phyloP scores from a whole-genome alignment of 2,113 vertebrate genomes.

The Dicaeum eximium region DNA sequence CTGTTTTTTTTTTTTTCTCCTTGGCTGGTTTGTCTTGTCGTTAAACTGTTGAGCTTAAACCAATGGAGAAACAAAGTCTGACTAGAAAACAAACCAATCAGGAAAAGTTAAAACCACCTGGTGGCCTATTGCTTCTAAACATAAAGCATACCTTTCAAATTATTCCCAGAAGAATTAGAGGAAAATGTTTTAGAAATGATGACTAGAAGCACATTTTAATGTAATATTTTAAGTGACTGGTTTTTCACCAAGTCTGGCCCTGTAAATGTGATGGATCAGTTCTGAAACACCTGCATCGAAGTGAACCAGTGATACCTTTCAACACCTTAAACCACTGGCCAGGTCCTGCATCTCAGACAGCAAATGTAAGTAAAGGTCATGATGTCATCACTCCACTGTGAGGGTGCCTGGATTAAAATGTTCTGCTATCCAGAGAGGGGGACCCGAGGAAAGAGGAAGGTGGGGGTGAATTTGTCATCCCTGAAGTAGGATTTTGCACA shows the following conservation, averaged over 20 bases:
- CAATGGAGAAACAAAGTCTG: neutral
- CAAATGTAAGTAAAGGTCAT: neutral
- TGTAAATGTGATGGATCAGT: conserved; percentile 12
- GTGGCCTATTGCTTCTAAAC: neutral
- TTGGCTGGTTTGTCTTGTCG: neutral
- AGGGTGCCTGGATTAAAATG: conserved; percentile 32
- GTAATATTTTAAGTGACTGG: conserved; percentile 22
- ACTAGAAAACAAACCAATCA: neutral
- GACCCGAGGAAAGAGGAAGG: neutral
- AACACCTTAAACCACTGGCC: neutral
- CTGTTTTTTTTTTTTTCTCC: neutral
- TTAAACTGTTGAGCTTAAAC: neutral
- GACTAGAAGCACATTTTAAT: conserved; percentile 11
- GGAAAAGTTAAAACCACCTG: neutral
- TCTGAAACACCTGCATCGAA: conserved; percentile 34
- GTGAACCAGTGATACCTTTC: conserved; percentile 17
- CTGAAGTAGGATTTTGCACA: conserved; percentile 22
- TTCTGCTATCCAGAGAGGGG: neutral
- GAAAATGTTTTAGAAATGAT: conserved; percentile 2
- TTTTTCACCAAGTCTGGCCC: conserved; percentile 8
- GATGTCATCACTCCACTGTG: conserved; percentile 46
- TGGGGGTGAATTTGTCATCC: neutral
- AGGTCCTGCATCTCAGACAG: neutral
- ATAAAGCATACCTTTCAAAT: neutral
- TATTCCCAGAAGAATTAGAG: neutral